Percentiles rank a stretch among this genome's conserved stretches.
Evolutionary conservation across 2,113 vertebrate genomes (phyloP).

Genomic region (Mesoclemmys tuberculata): DNA sequence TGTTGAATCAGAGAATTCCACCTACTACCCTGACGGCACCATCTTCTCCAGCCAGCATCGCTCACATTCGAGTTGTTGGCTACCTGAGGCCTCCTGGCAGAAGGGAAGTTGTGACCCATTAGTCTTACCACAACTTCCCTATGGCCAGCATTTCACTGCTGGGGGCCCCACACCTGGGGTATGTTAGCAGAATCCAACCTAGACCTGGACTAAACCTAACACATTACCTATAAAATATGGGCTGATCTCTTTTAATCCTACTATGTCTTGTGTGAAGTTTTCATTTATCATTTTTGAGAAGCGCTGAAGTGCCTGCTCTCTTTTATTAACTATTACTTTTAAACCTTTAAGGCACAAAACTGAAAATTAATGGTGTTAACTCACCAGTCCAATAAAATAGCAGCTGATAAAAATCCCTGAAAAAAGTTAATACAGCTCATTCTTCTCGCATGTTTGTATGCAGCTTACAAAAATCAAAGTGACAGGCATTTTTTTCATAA

Average conservation of each 20-base stretch:
- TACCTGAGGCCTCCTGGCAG: not conserved
- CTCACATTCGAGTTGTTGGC: not conserved
- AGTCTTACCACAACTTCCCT: not conserved
- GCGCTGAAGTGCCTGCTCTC: not conserved
- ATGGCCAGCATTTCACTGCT: not conserved
- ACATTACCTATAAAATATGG: not conserved
- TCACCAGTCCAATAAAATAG: not conserved
- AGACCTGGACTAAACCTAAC: not conserved
- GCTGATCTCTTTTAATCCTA: not conserved
- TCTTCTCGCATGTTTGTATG: not conserved
- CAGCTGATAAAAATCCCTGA: not conserved
- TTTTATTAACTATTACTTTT: conserved; percentile 29
- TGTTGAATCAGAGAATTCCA: not conserved
- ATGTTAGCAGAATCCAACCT: not conserved
- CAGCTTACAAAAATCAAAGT: not conserved
- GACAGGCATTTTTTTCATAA: not conserved
- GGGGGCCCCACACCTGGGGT: no score
- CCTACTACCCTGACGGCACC: not conserved
- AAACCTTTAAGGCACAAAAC: conserved; percentile 12
- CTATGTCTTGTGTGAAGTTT: not conserved
- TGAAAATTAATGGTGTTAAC: conserved; percentile 20
- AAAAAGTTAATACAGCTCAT: not conserved
- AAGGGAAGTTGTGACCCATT: not conserved
- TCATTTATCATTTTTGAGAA: not conserved
- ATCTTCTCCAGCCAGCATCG: not conserved